Evolutionary conservation across 2,797 vertebrate genomes (phyloP).

Genomic region (Aldrovandia affinis): DNA sequence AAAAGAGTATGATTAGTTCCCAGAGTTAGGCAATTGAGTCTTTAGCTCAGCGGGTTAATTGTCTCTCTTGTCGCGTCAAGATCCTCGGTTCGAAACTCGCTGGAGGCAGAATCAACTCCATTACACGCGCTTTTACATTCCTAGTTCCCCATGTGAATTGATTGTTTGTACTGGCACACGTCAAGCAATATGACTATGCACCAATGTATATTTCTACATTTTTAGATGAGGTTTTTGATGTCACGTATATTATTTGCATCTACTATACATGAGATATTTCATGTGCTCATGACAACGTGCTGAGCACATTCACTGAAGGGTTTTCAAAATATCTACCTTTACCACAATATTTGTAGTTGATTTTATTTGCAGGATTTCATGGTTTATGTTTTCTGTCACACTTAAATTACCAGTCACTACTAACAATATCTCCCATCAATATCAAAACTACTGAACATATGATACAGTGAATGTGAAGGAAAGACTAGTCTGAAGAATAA

Average conservation of each 20-base stretch:
- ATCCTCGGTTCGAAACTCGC: too few species aligned
- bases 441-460: not conserved
- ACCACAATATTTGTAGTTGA: not conserved
- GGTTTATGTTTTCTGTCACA: not conserved
- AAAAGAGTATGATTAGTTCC: too few species aligned
- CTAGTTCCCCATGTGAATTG: conserved; percentile 45
- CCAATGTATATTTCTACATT: not conserved
- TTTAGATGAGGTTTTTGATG: not conserved
- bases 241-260: not conserved
- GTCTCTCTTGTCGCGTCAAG: too few species aligned
- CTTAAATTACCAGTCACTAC: not conserved
- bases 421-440: too few species aligned
- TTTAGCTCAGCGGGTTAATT: too few species aligned
- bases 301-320: not conserved
- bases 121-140: conserved; percentile 55
- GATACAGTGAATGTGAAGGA: not conserved
- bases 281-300: not conserved
- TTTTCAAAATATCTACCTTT: not conserved
- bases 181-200: conserved; percentile 23
- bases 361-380: not conserved
- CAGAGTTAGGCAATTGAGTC: too few species aligned
- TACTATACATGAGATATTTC: not conserved
- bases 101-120: too few species aligned
- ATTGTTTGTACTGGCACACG: conserved; percentile 31
- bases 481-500: not conserved